These are phyloP conservation scores for Achroia grisella DNA, from an alignment of 1,140 invertebrate genomes.

Conservation along the genomic window DNA sequence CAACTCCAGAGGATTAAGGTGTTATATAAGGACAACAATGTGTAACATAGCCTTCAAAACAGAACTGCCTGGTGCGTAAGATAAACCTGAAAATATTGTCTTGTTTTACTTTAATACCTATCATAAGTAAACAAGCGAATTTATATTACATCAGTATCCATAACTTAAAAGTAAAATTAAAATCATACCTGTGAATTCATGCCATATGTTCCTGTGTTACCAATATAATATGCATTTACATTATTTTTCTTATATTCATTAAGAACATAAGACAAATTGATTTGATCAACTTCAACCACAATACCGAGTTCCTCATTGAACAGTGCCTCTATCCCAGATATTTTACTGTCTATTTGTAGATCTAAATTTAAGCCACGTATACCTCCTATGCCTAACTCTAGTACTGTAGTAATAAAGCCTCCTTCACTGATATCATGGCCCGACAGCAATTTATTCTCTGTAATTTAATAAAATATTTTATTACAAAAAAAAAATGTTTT, in stretches of 20 bases:
- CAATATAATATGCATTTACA: constrained; percentile 83
- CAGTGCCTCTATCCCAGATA: constrained; percentile 78
- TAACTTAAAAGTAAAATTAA: too few relatives aligned
- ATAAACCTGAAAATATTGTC: too few relatives aligned
- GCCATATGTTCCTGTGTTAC: constrained; percentile 79
- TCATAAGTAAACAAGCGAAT: too few relatives aligned
- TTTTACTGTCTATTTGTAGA: constrained; percentile 72
- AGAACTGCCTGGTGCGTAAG: too few relatives aligned
- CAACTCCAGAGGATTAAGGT: too few relatives aligned
- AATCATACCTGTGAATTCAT: constrained; percentile 74
- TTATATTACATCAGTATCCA: not conserved
- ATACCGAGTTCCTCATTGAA: constrained; percentile 96
- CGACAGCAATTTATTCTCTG: constrained; percentile 83
- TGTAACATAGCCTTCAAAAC: too few relatives aligned
- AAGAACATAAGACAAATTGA: constrained; percentile 76
- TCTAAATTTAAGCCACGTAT: constrained; percentile 86
- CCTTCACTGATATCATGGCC: constrained; percentile 98
- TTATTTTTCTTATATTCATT: constrained; percentile 75
- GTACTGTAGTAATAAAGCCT: constrained; percentile 89
- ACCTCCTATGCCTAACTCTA: constrained; percentile 97
- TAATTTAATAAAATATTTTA: constrained; percentile 21
- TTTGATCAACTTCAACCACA: constrained; percentile 85
- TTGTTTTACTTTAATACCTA: too few relatives aligned
- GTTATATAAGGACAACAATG: too few relatives aligned
- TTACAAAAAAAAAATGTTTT: not conserved